Evolutionary conservation across 2,113 vertebrate genomes (phyloP).

Genomic region (Hepsetus odoe): DNA sequence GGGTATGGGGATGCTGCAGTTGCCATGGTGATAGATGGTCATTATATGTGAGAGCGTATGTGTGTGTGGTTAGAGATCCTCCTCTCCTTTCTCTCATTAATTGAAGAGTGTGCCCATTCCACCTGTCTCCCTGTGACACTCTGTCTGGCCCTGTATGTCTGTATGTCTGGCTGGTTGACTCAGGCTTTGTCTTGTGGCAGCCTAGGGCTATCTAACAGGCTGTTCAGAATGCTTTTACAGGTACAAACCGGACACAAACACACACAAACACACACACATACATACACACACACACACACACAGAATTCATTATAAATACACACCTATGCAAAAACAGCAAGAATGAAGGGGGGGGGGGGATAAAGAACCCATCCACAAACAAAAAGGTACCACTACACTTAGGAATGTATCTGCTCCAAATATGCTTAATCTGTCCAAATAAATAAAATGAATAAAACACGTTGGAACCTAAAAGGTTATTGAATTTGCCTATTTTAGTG

Average conservation of each 20-base stretch:
- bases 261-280: too few species aligned
- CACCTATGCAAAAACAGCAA: background rate
- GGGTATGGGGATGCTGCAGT: constrained; percentile 47
- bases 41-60: constrained; percentile 35
- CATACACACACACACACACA: too few species aligned
- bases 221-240: constrained; percentile 30
- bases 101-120: constrained; percentile 39
- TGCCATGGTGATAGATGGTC: constrained; percentile 50
- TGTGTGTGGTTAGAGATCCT: constrained; percentile 32
- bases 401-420: too few species aligned
- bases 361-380: background rate
- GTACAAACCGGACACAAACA: background rate
- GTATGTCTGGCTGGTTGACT: constrained; percentile 15
- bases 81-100: constrained; percentile 42
- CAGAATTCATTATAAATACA: background rate
- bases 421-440: too few species aligned
- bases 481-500: too few species aligned
- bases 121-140: constrained; percentile 33
- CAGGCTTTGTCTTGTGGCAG: constrained; percentile 26
- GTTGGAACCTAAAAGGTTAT: too few species aligned
- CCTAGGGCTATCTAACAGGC: constrained; percentile 6
- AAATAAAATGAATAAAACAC: too few species aligned
- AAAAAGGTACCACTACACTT: background rate
- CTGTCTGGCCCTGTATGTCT: background rate
- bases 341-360: background rate